Evolutionary conservation across 2,888 invertebrate genomes (phyloP).

Genomic region (Seladonia tumulorum): DNA sequence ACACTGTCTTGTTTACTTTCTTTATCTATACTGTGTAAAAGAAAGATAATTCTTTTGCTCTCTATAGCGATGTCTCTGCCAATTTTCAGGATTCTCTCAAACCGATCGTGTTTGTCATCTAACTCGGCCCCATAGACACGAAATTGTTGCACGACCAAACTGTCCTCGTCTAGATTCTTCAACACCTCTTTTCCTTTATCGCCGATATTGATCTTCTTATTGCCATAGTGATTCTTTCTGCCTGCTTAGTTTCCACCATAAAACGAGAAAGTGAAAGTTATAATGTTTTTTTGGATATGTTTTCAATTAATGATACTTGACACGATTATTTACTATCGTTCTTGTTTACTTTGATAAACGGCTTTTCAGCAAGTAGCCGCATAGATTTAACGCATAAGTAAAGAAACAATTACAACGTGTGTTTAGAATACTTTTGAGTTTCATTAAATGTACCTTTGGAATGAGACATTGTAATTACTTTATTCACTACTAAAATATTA

Average conservation of each 20-base stretch:
- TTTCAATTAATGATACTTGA: background rate
- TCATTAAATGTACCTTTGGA: background rate
- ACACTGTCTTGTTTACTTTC: slow-evolving; percentile 86
- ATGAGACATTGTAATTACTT: background rate
- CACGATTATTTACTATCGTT: background rate
- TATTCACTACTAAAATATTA: background rate
- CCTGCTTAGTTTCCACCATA: slow-evolving; percentile 42
- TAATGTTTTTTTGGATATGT: background rate
- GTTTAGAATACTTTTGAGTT: background rate
- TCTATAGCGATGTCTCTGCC: slow-evolving; percentile 95
- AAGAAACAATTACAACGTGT: background rate
- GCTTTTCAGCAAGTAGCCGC: background rate
- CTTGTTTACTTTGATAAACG: background rate
- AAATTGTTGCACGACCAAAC: slow-evolving; percentile 87
- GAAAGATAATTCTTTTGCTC: slow-evolving; percentile 95
- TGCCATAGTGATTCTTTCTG: slow-evolving; percentile 67
- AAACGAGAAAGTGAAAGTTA: slow-evolving; percentile 29
- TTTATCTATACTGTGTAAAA: slow-evolving; percentile 90
- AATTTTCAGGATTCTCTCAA: slow-evolving; percentile 92
- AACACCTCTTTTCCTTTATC: slow-evolving; percentile 84
- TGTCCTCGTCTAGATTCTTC: slow-evolving; percentile 85
- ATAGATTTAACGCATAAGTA: background rate
- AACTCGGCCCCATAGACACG: slow-evolving; percentile 88
- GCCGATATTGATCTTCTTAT: slow-evolving; percentile 79
- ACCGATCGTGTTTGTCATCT: slow-evolving; percentile 92